Evolutionary conservation across 2,888 invertebrate species (phyloP).

Genomic region (Diadromus collaris): DNA sequence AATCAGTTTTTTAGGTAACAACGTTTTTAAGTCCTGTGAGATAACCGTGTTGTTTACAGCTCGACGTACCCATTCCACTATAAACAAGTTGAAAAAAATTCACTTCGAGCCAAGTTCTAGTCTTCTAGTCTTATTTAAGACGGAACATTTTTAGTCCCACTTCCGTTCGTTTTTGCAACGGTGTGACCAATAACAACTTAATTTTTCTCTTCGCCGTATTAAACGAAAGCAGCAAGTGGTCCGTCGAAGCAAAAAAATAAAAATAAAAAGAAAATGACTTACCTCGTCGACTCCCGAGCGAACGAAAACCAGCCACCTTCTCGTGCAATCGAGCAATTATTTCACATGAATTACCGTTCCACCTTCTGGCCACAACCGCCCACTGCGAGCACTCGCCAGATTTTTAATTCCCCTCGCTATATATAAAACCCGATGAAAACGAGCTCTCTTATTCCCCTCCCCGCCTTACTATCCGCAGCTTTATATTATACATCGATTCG

Average conservation of each 20-base stretch:
- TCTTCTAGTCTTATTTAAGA: neutral
- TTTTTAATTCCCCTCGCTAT: conserved; percentile 54
- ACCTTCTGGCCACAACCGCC: conserved; percentile 52
- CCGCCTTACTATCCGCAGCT: neutral
- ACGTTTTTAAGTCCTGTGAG: neutral
- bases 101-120: neutral
- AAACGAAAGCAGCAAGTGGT: conserved; percentile 42
- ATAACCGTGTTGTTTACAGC: neutral
- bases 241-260: conserved; percentile 3
- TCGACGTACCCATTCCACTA: neutral
- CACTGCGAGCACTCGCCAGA: conserved; percentile 59
- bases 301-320: conserved; percentile 42
- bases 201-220: conserved; percentile 33
- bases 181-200: neutral
- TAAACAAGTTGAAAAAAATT: neutral
- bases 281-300: neutral
- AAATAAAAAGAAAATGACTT: conserved; percentile 22
- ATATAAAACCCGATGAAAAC: conserved; percentile 60
- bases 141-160: neutral
- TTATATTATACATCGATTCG: conserved; percentile 34
- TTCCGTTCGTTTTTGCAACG: neutral
- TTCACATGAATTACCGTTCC: conserved; percentile 61
- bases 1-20: neutral
- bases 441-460: conserved; percentile 37
- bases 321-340: conserved; percentile 64